Conservation (phyloP, 2,888 invertebrate genomes). For the Caenorhabditis sp. region DNA sequence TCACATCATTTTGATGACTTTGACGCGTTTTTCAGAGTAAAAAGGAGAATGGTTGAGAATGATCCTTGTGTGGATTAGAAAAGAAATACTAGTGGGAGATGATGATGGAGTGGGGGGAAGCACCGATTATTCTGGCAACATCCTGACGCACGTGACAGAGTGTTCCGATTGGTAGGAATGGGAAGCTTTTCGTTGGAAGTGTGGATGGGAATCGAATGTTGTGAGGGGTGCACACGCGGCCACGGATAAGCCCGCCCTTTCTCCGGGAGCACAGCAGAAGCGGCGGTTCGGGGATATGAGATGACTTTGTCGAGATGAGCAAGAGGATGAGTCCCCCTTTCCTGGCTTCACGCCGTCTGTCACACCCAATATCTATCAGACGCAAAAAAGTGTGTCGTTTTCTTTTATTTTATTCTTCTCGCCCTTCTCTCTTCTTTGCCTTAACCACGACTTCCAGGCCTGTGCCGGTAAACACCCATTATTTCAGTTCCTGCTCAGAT, state of each 20-base stretch:
- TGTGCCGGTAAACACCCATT: constrained; percentile 3
- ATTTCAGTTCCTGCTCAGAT: no score
- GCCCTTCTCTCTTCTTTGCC: neutral
- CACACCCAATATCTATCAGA: constrained; percentile 53
- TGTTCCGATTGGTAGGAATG: constrained; percentile 4
- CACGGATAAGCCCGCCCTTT: constrained; percentile 53
- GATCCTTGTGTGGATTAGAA: constrained; percentile 18
- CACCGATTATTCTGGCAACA: neutral
- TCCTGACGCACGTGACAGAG: constrained; percentile 1
- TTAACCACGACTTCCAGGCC: neutral
- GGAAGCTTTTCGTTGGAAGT: neutral
- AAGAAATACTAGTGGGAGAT: neutral
- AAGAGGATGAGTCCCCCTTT: constrained; percentile 7
- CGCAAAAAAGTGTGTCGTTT: constrained; percentile 37
- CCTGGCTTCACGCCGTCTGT: constrained; percentile 17
- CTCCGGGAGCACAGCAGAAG: constrained; percentile 16
- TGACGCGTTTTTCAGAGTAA: constrained; percentile 20
- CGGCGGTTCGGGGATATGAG: constrained; percentile 48
- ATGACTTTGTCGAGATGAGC: constrained; percentile 43
- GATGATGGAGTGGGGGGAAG: neutral
- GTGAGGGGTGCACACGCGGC: constrained; percentile 14
- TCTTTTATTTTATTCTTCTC: constrained; percentile 23
- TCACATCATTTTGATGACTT: constrained; percentile 54
- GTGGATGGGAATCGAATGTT: neutral
- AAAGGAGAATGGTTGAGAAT: neutral